Conservation (phyloP, 2,113 vertebrate species). For the Stomatorhinus ivindoensis region DNA sequence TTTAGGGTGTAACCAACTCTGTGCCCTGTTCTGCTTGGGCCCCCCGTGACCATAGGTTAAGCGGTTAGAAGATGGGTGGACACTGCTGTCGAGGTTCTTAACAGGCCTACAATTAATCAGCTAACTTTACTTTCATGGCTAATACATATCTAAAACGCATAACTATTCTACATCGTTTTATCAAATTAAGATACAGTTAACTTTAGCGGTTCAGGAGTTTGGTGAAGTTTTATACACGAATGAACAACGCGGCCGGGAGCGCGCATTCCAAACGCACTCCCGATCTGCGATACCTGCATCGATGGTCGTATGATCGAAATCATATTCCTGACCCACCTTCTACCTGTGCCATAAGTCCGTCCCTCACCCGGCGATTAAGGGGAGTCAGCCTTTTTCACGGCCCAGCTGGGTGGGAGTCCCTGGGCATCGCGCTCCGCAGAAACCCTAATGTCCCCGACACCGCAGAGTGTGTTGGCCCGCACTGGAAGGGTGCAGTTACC, state of each 20-base stretch:
- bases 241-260: neutral
- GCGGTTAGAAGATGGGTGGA: neutral
- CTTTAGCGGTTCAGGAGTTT: neutral
- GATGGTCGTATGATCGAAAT: neutral
- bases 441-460: neutral
- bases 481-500: neutral
- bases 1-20: neutral
- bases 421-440: neutral
- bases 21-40: neutral
- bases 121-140: neutral
- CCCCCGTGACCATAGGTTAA: neutral
- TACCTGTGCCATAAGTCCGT: conserved; percentile 67
- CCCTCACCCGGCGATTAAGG: conserved; percentile 65
- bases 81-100: neutral
- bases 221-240: neutral
- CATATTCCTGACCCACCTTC: conserved; percentile 48
- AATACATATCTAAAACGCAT: neutral
- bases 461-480: neutral
- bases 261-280: neutral
- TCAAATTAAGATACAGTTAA: neutral
- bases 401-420: neutral
- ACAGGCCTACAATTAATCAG: neutral
- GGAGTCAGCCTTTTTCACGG: conserved; percentile 64
- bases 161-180: neutral
- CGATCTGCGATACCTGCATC: neutral